Base-by-base conservation (phyloP, 2,888 invertebrate species). In the Agriopis leucophaearia region DNA sequence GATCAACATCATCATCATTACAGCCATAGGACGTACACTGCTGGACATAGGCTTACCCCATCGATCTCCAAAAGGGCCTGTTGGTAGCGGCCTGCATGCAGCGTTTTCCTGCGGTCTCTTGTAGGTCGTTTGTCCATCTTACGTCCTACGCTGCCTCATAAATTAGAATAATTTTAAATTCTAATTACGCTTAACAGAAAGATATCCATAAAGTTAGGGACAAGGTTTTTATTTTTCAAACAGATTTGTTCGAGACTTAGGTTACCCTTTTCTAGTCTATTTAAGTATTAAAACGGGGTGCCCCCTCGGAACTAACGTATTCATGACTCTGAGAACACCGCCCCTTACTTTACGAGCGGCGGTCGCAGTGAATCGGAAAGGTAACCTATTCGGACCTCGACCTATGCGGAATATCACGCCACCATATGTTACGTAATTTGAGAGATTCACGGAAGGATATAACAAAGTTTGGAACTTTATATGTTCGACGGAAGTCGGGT, bases 271-370 rank as follows among this genome's bases (percentile, higher is more conserved):
- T 80, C 81, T 76, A 75, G 80, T 81, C 89, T 90, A 86, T 91
- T 92, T 91, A 91, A 91, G 88, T 91, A 92, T 92, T 92, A 88
- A 92, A 64, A 88, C 84, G 81, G 83, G 84, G 82, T 85, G 83
- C 82, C 83, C 80, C 80, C 82, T 79, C 79, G 78, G 79, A 81
- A 84, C 88, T 93, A 90, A 91, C 88, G 86, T 92, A 92, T 92
- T 92, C 92, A 93, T 92, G 92, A 89, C 87, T 87, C 84, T 80
- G 88, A 88, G 88, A 88, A 88, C 87, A 86, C 86, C 81, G 83
- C 85, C 85, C 85, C 80, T 82, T 84, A 86, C 88, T 92, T 92
- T 92, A 92, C 91, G 90, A 89, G 84, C 85, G 81, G 82, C 84
- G 86, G 86, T 88, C 86, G 86, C 86, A 83, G 79, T 87, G 88